Evolutionary conservation across 2,888 invertebrate genomes (phyloP).

Genomic region (Caenorhabditis sp.): DNA sequence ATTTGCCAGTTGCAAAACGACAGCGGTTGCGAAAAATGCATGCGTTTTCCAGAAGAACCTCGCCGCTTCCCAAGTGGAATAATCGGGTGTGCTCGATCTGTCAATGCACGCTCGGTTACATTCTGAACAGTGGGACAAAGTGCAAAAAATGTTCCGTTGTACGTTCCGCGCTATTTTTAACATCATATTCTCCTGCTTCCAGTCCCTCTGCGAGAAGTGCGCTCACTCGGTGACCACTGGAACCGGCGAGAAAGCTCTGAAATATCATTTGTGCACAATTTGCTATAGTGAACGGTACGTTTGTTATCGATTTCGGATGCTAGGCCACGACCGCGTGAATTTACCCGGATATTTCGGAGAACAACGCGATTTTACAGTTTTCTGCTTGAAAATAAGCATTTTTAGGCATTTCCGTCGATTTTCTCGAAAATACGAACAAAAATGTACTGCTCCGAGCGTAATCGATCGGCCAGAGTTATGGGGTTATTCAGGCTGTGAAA

Average conservation of each 20-base stretch:
- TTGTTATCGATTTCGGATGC: too few species aligned
- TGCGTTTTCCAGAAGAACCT: constrained; percentile 36
- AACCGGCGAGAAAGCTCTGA: constrained; percentile 27
- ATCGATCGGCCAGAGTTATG: too few species aligned
- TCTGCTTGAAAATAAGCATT: too few species aligned
- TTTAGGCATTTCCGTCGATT: too few species aligned
- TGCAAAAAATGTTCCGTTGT: constrained; percentile 59
- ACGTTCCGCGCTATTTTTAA: background rate
- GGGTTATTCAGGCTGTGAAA: too few species aligned
- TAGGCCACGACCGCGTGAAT: background rate
- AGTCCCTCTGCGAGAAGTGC: constrained; percentile 61
- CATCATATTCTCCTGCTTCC: background rate
- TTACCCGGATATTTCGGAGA: too few species aligned
- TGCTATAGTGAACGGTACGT: constrained; percentile 64
- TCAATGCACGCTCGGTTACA: constrained; percentile 63
- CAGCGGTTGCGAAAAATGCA: background rate
- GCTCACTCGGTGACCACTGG: constrained; percentile 23
- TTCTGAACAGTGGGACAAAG: constrained; percentile 64
- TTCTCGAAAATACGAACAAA: too few species aligned
- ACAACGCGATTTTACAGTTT: too few species aligned
- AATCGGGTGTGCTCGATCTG: constrained; percentile 55
- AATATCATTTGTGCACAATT: constrained; percentile 56
- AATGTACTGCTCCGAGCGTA: too few species aligned
- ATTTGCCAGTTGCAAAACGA: too few species aligned
- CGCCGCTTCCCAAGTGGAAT: constrained; percentile 55